Evolutionary conservation across 1,140 invertebrate species (phyloP).

Genomic region (Tigriopus japonicus): DNA sequence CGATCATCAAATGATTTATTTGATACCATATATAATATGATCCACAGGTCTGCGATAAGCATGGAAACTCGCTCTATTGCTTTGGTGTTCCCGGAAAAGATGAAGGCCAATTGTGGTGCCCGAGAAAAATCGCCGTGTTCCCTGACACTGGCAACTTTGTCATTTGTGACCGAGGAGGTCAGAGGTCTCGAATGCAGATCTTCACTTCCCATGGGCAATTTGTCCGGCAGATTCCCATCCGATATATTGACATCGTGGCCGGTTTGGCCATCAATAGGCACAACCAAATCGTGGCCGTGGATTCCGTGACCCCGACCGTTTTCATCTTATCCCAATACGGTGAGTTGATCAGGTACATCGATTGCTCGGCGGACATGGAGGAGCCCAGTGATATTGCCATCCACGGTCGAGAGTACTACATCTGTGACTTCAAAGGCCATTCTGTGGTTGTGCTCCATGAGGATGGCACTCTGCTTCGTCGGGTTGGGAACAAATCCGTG

Average conservation of each 20-base stretch:
- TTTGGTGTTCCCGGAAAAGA: slow-evolving; percentile 78
- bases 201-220: slow-evolving; percentile 40
- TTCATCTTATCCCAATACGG: slow-evolving; percentile 78
- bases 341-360: slow-evolving; percentile 79
- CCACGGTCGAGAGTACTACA: slow-evolving; percentile 80
- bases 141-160: slow-evolving; percentile 67
- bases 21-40: not conserved
- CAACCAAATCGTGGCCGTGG: slow-evolving; percentile 87
- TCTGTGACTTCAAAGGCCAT: slow-evolving; percentile 93
- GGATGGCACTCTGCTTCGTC: slow-evolving; percentile 67
- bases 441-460: slow-evolving; percentile 89
- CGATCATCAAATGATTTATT: not conserved
- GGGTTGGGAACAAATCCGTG: slow-evolving; percentile 82
- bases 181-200: slow-evolving; percentile 88
- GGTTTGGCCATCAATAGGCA: slow-evolving; percentile 72
- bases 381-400: slow-evolving; percentile 93
- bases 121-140: slow-evolving; percentile 59
- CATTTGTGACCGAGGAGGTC: slow-evolving; percentile 86
- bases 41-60: slow-evolving; percentile 63
- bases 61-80: slow-evolving; percentile 65
- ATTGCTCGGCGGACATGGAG: slow-evolving; percentile 88
- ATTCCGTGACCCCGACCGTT: slow-evolving; percentile 88
- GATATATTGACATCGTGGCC: slow-evolving; percentile 78
- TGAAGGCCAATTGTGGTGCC: slow-evolving; percentile 90
- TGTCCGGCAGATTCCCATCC: slow-evolving; percentile 16